A percentile compares a stretch with the other conserved stretches of the same genome.
These are phyloP conservation scores for Cranoglanis bouderius DNA, from an alignment of 2,113 vertebrate species.

Conservation along the genomic window DNA sequence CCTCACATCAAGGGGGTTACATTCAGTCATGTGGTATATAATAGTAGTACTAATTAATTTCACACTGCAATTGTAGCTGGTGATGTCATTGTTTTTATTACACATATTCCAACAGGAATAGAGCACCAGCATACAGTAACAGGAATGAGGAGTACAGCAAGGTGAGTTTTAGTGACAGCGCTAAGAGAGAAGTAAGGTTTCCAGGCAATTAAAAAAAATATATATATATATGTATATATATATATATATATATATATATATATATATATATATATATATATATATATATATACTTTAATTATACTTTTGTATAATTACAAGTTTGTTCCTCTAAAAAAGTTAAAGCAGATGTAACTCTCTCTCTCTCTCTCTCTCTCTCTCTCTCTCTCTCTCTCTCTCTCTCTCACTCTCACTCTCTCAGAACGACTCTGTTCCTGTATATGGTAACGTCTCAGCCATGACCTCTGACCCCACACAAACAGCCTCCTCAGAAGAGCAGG, in stretches of 20 bases:
- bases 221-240: too few relatives aligned
- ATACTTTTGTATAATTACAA: too few relatives aligned
- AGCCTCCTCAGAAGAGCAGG: background rate
- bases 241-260: too few relatives aligned
- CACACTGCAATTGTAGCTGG: background rate
- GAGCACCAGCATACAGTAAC: background rate
- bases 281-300: too few relatives aligned
- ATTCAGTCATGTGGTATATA: background rate
- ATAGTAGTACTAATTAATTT: background rate
- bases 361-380: background rate
- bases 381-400: background rate
- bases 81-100: background rate
- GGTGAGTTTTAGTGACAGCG: background rate
- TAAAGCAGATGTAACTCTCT: background rate
- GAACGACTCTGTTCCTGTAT: slow-evolving; percentile 18
- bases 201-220: too few relatives aligned
- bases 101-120: background rate
- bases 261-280: too few relatives aligned
- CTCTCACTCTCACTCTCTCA: background rate
- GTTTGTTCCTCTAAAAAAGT: background rate
- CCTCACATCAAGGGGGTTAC: background rate
- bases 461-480: background rate
- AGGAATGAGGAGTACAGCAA: background rate
- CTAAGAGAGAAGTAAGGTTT: background rate
- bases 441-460: slow-evolving; percentile 30